These are phyloP conservation scores for Alosa sapidissima DNA, from an alignment of 2,797 vertebrate species.

Conservation along the genomic window DNA sequence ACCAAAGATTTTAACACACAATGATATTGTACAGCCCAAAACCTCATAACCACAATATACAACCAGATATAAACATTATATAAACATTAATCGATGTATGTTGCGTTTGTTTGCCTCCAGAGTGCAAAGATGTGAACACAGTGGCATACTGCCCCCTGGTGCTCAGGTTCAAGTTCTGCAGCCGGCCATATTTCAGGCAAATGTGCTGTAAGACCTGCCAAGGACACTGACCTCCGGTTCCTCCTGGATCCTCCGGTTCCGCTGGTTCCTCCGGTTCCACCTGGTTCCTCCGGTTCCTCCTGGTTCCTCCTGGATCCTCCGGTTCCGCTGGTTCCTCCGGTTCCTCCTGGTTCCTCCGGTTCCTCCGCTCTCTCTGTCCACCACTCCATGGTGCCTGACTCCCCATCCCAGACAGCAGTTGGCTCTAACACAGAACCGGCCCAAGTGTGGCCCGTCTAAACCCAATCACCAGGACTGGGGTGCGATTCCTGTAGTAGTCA, in stretches of 20 bases:
- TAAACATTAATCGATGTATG: background rate
- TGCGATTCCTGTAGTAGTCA: background rate
- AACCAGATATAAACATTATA: background rate
- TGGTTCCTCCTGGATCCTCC: constrained; percentile 22
- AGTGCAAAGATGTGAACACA: constrained; percentile 99
- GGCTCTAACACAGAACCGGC: constrained; percentile 19
- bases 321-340: constrained; percentile 41
- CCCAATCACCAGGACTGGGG: background rate
- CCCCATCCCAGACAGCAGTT: constrained; percentile 28
- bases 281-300: constrained; percentile 43
- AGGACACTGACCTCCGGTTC: constrained; percentile 81
- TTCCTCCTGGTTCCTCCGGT: constrained; percentile 21
- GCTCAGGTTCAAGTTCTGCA: constrained; percentile 99
- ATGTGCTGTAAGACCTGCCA: constrained; percentile 99
- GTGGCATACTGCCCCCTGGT: constrained; percentile 99
- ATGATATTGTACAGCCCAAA: background rate
- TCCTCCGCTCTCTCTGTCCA: constrained; percentile 1
- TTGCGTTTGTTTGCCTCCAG: constrained; percentile 54
- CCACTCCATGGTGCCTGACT: background rate
- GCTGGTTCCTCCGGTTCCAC: no score
- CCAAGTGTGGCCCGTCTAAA: background rate
- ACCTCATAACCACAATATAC: background rate
- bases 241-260: constrained; percentile 28
- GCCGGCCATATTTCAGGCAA: constrained; percentile 96
- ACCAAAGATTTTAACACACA: background rate